Conservation (phyloP, 2,797 vertebrate species). For the Ara ararauna region DNA sequence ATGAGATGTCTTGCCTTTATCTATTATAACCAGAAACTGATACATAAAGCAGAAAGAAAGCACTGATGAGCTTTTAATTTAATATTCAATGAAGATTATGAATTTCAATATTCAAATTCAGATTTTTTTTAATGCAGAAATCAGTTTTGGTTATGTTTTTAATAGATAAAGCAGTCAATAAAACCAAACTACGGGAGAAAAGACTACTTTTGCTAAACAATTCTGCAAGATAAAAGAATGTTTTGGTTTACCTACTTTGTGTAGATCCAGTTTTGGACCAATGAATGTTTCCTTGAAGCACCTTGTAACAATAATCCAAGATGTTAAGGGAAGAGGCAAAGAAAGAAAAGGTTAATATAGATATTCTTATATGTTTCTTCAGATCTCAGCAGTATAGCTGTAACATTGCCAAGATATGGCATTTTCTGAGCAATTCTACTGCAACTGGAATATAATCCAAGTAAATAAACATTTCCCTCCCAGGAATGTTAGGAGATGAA, state of each 20-base stretch:
- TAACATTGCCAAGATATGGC: background rate
- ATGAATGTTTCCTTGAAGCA: background rate
- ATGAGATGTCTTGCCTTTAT: background rate
- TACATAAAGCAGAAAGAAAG: background rate
- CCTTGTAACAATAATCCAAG: background rate
- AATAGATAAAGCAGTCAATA: background rate
- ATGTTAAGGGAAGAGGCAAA: background rate
- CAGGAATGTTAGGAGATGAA: background rate
- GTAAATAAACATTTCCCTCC: background rate
- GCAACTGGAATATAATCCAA: background rate
- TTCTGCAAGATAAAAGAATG: background rate
- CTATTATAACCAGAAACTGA: background rate
- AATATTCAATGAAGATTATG: background rate
- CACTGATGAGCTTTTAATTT: background rate
- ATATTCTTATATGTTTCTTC: background rate
- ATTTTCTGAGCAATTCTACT: background rate
- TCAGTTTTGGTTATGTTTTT: background rate
- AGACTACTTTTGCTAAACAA: background rate
- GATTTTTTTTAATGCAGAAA: background rate
- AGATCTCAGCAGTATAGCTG: background rate
- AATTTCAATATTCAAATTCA: background rate
- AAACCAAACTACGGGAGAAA: background rate
- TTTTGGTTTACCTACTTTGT: background rate
- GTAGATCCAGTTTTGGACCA: background rate
- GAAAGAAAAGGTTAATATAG: background rate